phyloP scores from a whole-genome alignment of 2,888 invertebrate genomes.

The Tupiocoris notatus region DNA sequence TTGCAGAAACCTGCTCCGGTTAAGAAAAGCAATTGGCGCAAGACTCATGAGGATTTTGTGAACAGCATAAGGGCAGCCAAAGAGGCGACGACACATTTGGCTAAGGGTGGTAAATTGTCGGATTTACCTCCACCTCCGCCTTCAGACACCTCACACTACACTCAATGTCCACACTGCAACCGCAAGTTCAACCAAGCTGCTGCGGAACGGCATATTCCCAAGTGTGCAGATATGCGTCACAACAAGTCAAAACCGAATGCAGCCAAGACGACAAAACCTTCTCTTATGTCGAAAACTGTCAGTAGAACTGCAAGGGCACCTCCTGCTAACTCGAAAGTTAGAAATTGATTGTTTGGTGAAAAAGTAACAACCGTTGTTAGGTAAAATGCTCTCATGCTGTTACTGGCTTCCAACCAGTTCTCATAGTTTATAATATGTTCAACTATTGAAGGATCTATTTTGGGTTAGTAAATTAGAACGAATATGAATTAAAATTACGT shows the following conservation, averaged over 20 bases:
- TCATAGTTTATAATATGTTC: no score
- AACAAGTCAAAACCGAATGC: conserved; percentile 66
- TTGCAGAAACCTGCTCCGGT: conserved; percentile 17
- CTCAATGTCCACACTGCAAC: conserved; percentile 80
- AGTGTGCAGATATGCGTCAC: conserved; percentile 78
- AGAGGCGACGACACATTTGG: conserved; percentile 73
- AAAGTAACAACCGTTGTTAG: no score
- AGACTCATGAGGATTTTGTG: conserved; percentile 92
- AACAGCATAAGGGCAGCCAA: conserved; percentile 87
- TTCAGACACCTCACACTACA: conserved; percentile 79
- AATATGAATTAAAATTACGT: no score
- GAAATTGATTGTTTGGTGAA: conserved; percentile 2
- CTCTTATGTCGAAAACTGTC: conserved; percentile 13
- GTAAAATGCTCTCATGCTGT: no score
- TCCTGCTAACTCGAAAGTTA: background rate
- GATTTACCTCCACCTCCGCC: conserved; percentile 89
- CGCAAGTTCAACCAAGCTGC: conserved; percentile 81
- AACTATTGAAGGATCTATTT: no score
- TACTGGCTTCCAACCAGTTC: no score
- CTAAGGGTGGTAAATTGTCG: conserved; percentile 79
- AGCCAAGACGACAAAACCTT: conserved; percentile 19
- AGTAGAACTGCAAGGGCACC: conserved; percentile 5
- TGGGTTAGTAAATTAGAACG: no score
- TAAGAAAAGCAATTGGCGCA: conserved; percentile 71
- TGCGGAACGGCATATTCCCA: conserved; percentile 88